Percentiles rank a stretch among this genome's conserved stretches.
Conservation (phyloP, 2,888 invertebrate species). For the Pogonocherus hispidulus region DNA sequence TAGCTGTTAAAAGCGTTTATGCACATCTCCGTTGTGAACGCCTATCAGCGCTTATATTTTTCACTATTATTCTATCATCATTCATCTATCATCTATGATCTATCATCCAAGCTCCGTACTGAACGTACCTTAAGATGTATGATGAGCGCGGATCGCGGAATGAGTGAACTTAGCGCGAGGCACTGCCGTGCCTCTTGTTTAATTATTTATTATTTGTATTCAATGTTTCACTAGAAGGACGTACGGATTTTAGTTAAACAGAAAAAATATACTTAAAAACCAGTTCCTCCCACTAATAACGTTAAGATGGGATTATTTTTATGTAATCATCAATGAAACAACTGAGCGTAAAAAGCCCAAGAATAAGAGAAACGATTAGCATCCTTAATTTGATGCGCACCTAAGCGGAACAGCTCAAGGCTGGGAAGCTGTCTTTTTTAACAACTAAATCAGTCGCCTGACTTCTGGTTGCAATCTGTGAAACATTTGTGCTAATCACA, state of each 20-base stretch:
- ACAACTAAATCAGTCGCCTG: neutral
- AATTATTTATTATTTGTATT: no score
- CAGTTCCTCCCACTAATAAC: neutral
- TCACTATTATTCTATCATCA: no score
- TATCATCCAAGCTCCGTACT: no score
- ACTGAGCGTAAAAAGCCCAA: conserved; percentile 2
- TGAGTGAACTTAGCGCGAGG: no score
- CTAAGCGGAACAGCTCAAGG: conserved; percentile 34
- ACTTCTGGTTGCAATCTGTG: neutral
- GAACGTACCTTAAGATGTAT: no score
- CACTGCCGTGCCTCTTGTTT: no score
- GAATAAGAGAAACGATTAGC: conserved; percentile 20
- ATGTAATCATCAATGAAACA: conserved; percentile 8
- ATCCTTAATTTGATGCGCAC: conserved; percentile 35
- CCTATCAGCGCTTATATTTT: no score
- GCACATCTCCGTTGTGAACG: no score
- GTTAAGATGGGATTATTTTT: conserved; percentile 6
- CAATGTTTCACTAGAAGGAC: neutral
- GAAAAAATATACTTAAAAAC: neutral
- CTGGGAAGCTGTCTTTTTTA: conserved; percentile 9
- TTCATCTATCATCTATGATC: no score
- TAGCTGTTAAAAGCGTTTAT: no score
- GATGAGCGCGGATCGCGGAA: no score
- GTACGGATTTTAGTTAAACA: neutral
- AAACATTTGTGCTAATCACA: neutral